Base-by-base conservation (phyloP, 2,888 invertebrate genomes). In the Serripes groenlandicus region DNA sequence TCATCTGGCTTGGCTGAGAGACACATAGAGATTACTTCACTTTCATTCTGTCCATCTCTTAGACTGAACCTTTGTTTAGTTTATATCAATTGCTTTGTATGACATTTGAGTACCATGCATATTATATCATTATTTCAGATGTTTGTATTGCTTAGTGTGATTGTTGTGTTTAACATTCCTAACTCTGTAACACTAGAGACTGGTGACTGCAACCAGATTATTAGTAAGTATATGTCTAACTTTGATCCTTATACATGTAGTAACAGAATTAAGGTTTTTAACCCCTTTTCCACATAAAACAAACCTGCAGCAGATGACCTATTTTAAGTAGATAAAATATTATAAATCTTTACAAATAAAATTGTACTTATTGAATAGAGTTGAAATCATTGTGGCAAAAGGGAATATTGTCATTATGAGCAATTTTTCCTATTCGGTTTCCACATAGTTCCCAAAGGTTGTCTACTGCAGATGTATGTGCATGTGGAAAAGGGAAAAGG, bases 141-240 rank as follows among this genome's bases (percentile, higher is more conserved):
- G 34, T 62, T 32, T 62, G 62, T 62, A n/a, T 34, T 3, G 32
- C 62, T 62, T 34, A 62, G 21, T 18, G 3, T 62, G 62, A 62
- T 62, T 62, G 62, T 34, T 62, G 62, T 62, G 34, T 62, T 9
- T 62, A 62, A 62, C 62, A 62, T 62, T 21, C n/a, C 34, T 62
- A 62, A 62, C 34, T 21, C 34, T 18, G 34, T 62, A n/a, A 15
- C 62, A n/a, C n/a, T n/a, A 2, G 62, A 62, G 7, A n/a, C 28
- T 21, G 62, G 34, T 32, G 32, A 34, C 30, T 62, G 62, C n/a
- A 34, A 28, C 28, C 21, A 62, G 34, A 49, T 49, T n/a, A 3
- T 49, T 21, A 49, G 49, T 49, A 21, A 49, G 49, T 49, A 49
- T 5, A 49, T 49, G 21, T 21, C 49, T 49, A 21, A 49, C n/a